Evolutionary conservation across 2,113 vertebrate species (phyloP), one percentile per base, ranked within the genome.

Genomic region (Ochotona curzoniae): DNA sequence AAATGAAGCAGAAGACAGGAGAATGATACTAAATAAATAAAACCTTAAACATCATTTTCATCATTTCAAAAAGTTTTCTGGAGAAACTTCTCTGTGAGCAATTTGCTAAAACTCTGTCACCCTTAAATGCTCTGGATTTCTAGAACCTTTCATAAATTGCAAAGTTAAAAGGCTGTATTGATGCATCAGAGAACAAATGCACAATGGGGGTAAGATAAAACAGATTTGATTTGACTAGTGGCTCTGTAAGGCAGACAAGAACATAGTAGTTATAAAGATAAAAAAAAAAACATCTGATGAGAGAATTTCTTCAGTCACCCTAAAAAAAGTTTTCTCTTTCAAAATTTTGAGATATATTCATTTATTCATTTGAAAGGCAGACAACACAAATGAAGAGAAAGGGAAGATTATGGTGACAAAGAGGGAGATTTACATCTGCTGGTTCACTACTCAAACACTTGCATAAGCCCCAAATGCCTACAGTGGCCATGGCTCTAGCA

Each of bases 21-120:
- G 60, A 80, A 54, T 84, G 61, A 81, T 28, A 17, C 13, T 64
- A 81, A 93, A 95, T 35, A 87, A 96, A 73, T 73, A 49, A 78
- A 75, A 57, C 2, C 4, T 3, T 15, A 25, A 51, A 49, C 15
- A 32, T 5, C 80, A 8, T 51, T 94, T 44, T 71, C 44, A 64
- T 80, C 26, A 75, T 32, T 82, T 61, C 60, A 38, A 57, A 83
- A 71, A 67, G 32, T 83, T 44, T 83, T 80, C 32, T 44, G 69
- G 57, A 8, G 1, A 7, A 67, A 79, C 82, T 87, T 79, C 44
- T 57, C n/a, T 61, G 54, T 82, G 23, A 75, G 5, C 10, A 79
- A 71, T 83, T 81, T 23, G 51, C 6, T 82, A 83, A 87, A 67
- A 60, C 74, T 26, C 20, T 63, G 54, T 60, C 78, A 94, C 15